Percentiles rank a stretch among this genome's conserved stretches.
Conservation (phyloP, 2,113 vertebrate genomes). For the Pelodiscus sinensis region DNA sequence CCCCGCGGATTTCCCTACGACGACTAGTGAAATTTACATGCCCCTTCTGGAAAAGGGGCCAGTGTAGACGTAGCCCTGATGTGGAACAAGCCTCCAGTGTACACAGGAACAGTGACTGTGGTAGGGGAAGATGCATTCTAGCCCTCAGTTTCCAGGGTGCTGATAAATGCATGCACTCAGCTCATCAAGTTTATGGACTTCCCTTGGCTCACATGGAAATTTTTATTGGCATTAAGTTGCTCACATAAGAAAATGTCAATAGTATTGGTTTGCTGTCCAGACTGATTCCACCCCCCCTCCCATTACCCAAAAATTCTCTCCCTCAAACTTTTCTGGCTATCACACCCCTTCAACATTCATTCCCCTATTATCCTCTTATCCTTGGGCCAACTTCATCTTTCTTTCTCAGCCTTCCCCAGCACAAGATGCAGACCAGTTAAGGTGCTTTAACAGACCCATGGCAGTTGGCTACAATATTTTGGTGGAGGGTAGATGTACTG, state of each 20-base stretch:
- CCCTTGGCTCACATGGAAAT: not conserved
- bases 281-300: not conserved
- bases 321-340: not conserved
- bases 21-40: too few relatives aligned
- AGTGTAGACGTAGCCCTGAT: too few relatives aligned
- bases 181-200: not conserved
- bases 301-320: not conserved
- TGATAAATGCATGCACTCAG: not conserved
- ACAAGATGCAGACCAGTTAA: not conserved
- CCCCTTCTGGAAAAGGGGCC: too few relatives aligned
- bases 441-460: not conserved
- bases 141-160: not conserved
- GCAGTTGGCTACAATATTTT: too few relatives aligned
- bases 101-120: not conserved
- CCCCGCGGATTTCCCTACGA: too few relatives aligned
- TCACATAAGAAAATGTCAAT: not conserved
- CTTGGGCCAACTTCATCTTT: not conserved
- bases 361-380: not conserved
- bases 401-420: rapidly evolving
- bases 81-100: not conserved
- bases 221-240: not conserved
- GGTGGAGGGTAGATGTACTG: too few relatives aligned
- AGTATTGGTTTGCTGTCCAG: not conserved
- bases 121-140: rapidly evolving
- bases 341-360: not conserved